These are phyloP conservation scores for Neofelis nebulosa DNA, from an alignment of 2,113 vertebrate genomes.

Conservation along the genomic window DNA sequence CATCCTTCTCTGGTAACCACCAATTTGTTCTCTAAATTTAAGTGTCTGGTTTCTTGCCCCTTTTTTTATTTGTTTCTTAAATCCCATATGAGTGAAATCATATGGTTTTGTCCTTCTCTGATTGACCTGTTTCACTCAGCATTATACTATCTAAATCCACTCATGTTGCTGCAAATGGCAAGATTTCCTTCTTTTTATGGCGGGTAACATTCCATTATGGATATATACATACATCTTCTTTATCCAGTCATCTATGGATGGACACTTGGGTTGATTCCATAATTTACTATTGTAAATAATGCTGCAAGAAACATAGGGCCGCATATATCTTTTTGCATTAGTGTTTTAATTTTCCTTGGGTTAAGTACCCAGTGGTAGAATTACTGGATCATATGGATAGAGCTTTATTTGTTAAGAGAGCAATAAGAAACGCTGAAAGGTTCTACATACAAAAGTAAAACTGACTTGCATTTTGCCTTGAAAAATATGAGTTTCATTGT, in stretches of 20 bases:
- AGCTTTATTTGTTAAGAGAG: background rate
- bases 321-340: background rate
- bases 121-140: background rate
- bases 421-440: background rate
- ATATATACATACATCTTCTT: background rate
- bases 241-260: background rate
- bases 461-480: background rate
- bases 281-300: background rate
- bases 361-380: background rate
- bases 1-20: background rate
- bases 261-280: background rate
- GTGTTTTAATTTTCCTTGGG: background rate
- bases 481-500: background rate
- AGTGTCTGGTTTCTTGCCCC: background rate
- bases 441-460: background rate
- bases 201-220: background rate
- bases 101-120: background rate
- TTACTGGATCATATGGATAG: background rate
- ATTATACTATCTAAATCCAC: background rate
- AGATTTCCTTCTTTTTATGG: background rate
- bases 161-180: background rate
- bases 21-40: background rate
- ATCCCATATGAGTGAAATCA: background rate
- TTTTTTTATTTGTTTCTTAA: background rate
- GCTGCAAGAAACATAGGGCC: background rate